These are phyloP conservation scores for Thereva nobilitata DNA, from an alignment of 2,888 invertebrate genomes.

Conservation along the genomic window DNA sequence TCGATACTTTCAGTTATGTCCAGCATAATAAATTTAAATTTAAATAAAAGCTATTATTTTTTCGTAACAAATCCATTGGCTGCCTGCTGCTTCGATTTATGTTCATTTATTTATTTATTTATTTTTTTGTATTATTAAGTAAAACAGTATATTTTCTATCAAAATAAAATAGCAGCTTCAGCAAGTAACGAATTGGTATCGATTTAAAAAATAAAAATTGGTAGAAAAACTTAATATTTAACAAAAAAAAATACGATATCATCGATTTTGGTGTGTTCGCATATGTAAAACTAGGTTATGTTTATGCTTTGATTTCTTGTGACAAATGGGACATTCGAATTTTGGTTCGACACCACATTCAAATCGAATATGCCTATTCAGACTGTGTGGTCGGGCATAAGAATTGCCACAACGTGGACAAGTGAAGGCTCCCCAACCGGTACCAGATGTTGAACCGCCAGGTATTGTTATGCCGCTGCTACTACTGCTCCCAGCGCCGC, in stretches of 20 bases:
- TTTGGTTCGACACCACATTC: slow-evolving; percentile 67
- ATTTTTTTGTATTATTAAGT: too few species aligned
- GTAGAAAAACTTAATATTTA: slow-evolving; percentile 30
- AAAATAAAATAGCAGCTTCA: too few species aligned
- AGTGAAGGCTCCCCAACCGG: slow-evolving; percentile 55
- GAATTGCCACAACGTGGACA: slow-evolving; percentile 64
- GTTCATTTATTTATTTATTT: too few species aligned
- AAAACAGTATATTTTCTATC: too few species aligned
- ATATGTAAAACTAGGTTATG: slow-evolving; percentile 59
- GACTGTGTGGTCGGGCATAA: slow-evolving; percentile 63
- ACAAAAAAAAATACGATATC: slow-evolving; percentile 48
- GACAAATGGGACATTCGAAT: slow-evolving; percentile 66
- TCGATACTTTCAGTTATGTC: slow-evolving; percentile 6
- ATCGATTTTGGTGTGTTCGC: slow-evolving; percentile 60
- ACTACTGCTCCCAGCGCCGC: slow-evolving; percentile 41
- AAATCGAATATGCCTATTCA: slow-evolving; percentile 64
- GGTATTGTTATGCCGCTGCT: slow-evolving; percentile 3
- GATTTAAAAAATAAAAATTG: slow-evolving; percentile 47
- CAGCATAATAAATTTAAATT: background rate
- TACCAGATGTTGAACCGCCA: background rate
- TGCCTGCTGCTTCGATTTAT: too few species aligned
- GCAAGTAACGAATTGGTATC: background rate
- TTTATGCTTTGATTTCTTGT: slow-evolving; percentile 63
- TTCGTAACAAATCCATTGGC: too few species aligned
- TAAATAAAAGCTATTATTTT: background rate